A percentile compares a stretch with the other conserved stretches of the same genome.
These are phyloP conservation scores for Blera fallax DNA, from an alignment of 2,888 invertebrate genomes.

Conservation along the genomic window DNA sequence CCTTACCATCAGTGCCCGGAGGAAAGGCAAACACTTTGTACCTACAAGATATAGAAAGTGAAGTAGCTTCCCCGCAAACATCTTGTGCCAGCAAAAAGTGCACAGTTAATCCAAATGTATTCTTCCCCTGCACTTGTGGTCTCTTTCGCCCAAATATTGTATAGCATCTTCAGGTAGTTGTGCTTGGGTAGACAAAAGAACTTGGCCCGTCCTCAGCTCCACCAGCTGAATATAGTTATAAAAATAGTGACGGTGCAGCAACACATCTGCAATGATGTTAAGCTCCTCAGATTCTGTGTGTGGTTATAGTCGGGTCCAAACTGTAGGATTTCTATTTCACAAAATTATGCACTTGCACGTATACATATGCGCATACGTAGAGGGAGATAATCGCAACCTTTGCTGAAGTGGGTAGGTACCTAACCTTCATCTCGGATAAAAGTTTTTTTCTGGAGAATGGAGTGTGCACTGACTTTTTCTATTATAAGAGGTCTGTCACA, in stretches of 20 bases:
- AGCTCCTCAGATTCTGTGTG: neutral
- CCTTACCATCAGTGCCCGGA: neutral
- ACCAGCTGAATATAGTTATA: neutral
- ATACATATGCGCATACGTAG: neutral
- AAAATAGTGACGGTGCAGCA: conserved; percentile 2
- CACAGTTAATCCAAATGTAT: neutral
- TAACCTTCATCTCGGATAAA: neutral
- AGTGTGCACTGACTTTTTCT: neutral
- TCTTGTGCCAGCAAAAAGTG: neutral
- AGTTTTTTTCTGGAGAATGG: neutral
- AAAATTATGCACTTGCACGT: neutral
- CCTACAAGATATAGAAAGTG: neutral
- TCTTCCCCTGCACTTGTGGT: neutral
- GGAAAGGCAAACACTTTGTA: neutral
- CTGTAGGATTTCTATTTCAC: neutral
- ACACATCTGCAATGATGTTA: neutral
- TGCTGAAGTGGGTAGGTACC: neutral
- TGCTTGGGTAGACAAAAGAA: neutral
- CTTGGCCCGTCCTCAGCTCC: neutral
- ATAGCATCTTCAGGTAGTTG: neutral
- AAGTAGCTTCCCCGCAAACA: neutral
- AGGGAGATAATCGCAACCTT: neutral
- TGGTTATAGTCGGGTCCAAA: too few relatives aligned
- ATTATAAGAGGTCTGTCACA: too few relatives aligned
- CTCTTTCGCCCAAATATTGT: neutral